Percentiles rank a stretch among this genome's conserved stretches.
These are phyloP conservation scores for Melinaea marsaeus DNA, from an alignment of 2,888 invertebrate genomes.

Conservation along the genomic window DNA sequence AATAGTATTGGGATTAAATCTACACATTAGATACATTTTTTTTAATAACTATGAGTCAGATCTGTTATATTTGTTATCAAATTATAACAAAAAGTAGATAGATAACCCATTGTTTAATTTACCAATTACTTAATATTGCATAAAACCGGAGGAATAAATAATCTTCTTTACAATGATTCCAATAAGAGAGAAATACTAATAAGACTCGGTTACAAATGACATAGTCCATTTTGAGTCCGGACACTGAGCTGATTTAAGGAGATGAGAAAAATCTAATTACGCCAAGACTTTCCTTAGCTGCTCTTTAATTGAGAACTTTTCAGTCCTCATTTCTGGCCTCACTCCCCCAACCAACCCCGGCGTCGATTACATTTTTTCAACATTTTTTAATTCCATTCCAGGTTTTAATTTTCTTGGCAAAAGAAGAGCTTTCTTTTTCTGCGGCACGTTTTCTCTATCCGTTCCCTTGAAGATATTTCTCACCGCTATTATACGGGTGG, in stretches of 20 bases:
- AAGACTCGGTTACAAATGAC: conserved; percentile 77
- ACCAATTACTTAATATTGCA: too few species aligned
- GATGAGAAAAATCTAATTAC: conserved; percentile 77
- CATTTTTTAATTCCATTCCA: conserved; percentile 76
- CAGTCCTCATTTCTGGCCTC: conserved; percentile 55
- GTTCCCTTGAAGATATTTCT: conserved; percentile 66
- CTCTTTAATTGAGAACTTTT: conserved; percentile 75
- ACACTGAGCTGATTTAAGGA: conserved; percentile 66
- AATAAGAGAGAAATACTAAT: conserved; percentile 65
- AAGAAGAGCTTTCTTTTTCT: conserved; percentile 65
- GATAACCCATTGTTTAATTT: too few species aligned
- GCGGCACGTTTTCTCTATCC: conserved; percentile 57
- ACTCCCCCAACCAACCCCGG: conserved; percentile 64
- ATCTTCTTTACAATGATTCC: conserved; percentile 56
- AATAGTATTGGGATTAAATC: too few species aligned
- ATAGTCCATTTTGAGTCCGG: conserved; percentile 65
- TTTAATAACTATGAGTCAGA: too few species aligned
- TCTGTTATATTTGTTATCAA: too few species aligned
- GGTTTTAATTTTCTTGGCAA: conserved; percentile 75
- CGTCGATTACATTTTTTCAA: conserved; percentile 77
- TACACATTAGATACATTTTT: too few species aligned
- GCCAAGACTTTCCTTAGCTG: conserved; percentile 65
- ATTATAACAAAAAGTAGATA: not conserved
- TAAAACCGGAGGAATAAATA: not conserved
- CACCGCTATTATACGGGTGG: conserved; percentile 73